These are phyloP conservation scores for Eulemur mongoz DNA, from an alignment of 2,797 vertebrate genomes.

Conservation along the genomic window DNA sequence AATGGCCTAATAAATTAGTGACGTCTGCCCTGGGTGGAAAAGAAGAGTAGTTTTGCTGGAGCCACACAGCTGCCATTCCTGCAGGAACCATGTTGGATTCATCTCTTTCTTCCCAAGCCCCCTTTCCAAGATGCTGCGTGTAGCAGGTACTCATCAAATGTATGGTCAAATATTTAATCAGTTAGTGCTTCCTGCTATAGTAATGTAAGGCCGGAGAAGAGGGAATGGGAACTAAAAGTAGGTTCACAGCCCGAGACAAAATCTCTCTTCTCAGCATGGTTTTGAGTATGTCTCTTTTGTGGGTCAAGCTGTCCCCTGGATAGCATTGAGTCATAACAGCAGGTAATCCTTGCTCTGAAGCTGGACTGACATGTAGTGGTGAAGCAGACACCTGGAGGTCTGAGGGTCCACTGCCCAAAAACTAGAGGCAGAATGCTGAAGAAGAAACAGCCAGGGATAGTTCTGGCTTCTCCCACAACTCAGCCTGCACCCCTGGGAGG, in stretches of 20 bases:
- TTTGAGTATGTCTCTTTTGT: not conserved
- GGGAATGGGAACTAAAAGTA: not conserved
- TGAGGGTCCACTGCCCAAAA: not conserved
- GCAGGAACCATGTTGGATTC: not conserved
- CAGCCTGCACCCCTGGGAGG: not conserved
- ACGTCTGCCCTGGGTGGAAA: not conserved
- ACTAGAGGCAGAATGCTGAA: not conserved
- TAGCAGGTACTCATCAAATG: not conserved
- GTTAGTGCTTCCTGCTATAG: not conserved
- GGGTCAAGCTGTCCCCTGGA: not conserved
- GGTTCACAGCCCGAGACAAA: not conserved
- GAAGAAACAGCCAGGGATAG: not conserved
- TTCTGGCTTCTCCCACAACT: not conserved
- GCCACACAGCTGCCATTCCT: not conserved
- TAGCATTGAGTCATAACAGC: not conserved
- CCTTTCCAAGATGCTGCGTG: not conserved
- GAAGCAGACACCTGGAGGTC: not conserved
- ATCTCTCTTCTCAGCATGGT: not conserved
- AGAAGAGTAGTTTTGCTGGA: not conserved
- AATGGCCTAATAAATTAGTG: not conserved
- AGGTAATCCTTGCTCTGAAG: constrained; percentile 13
- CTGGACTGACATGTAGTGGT: not conserved
- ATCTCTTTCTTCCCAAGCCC: not conserved
- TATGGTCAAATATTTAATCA: not conserved
- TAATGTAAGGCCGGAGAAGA: not conserved